Evolutionary conservation across 2,113 vertebrate genomes (phyloP).

Genomic region (Riparia riparia): DNA sequence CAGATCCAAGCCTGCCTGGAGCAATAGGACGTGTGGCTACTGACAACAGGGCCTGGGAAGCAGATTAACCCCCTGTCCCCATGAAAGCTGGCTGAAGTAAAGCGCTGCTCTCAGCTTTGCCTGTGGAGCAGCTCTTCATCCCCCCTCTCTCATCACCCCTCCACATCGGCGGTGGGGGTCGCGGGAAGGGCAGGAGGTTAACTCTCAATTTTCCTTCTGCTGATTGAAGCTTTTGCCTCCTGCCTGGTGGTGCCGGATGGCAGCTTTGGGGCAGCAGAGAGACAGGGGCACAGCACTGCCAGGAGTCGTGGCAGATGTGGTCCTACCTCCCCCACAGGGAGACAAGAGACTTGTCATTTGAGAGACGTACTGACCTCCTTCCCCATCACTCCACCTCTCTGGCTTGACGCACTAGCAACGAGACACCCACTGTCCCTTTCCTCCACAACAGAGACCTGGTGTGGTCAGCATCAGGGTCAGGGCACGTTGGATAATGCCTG

Average conservation of each 20-base stretch:
- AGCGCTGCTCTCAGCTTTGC: not conserved
- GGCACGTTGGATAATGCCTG: rapidly evolving
- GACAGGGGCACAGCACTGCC: not conserved
- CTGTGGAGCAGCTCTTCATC: not conserved
- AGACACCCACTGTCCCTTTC: not conserved
- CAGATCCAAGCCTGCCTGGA: slow-evolving; percentile 16
- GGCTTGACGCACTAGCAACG: not conserved
- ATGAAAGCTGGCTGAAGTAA: not conserved
- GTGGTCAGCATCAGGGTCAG: not conserved
- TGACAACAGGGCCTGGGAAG: slow-evolving; percentile 50
- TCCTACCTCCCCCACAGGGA: not conserved
- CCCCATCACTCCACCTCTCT: not conserved
- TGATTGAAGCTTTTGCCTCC: slow-evolving; percentile 34
- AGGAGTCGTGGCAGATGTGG: not conserved
- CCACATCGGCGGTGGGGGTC: not conserved
- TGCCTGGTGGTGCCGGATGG: not conserved
- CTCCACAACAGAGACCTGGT: not conserved
- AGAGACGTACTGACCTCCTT: not conserved
- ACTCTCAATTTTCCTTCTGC: slow-evolving; percentile 8
- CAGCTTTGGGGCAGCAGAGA: not conserved
- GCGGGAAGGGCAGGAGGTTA: not conserved
- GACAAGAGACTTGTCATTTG: not conserved
- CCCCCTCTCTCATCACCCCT: not conserved
- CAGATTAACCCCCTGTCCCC: slow-evolving; percentile 60
- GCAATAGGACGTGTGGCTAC: slow-evolving; percentile 7